Evolutionary conservation across 2,113 vertebrate species (phyloP).

Genomic region (Halcyon malimbica): DNA sequence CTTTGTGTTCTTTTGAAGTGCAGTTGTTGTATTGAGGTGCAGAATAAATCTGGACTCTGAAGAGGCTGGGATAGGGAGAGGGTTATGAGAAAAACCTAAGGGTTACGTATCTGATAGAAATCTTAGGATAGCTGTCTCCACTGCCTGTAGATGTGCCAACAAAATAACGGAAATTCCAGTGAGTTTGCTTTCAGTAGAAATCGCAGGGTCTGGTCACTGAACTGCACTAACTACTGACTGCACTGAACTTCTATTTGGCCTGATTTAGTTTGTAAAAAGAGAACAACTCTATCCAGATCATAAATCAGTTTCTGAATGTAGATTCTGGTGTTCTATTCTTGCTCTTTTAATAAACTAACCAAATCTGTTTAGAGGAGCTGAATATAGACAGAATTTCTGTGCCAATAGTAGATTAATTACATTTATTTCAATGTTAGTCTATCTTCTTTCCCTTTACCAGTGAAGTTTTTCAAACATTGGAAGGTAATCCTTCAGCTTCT

Average conservation of each 20-base stretch:
- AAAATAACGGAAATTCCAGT: not conserved
- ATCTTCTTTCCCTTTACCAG: not conserved
- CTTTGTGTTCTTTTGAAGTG: not conserved
- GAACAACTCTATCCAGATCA: not conserved
- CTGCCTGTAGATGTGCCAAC: not conserved
- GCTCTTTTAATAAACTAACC: not conserved
- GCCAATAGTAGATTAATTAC: not conserved
- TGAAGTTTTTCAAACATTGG: not conserved
- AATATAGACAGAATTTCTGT: not conserved
- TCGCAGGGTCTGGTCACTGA: not conserved
- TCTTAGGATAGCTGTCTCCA: not conserved
- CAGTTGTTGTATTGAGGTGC: not conserved
- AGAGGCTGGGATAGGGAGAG: not conserved
- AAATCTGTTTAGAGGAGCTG: not conserved
- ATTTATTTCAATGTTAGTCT: not conserved
- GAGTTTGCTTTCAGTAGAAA: not conserved
- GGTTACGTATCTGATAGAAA: not conserved
- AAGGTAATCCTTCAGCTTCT: not conserved
- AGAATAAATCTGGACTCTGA: not conserved
- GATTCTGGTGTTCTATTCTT: not conserved
- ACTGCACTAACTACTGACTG: not conserved
- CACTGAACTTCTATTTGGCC: not conserved
- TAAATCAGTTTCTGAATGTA: not conserved
- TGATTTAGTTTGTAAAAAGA: not conserved
- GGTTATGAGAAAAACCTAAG: not conserved